A percentile compares a stretch with the other conserved stretches of the same genome.
Conservation (phyloP, 1,140 invertebrate genomes). For the Heterodera carotae region DNA sequence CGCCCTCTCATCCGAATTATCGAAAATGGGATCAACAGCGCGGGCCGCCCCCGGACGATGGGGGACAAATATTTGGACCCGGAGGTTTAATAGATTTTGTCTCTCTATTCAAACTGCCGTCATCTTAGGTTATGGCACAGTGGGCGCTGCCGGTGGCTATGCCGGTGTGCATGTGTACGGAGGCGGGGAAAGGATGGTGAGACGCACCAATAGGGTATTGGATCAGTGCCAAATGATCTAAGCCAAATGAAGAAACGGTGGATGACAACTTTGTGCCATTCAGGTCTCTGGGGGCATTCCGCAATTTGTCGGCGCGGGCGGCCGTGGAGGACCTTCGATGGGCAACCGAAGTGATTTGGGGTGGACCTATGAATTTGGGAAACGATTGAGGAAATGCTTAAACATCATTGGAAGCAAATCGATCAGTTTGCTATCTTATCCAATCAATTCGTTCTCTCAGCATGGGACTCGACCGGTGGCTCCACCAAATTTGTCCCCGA, state of each 20-base stretch:
- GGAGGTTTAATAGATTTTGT: not conserved
- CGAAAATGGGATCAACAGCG: slow-evolving; percentile 27
- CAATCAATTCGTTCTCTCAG: too few relatives aligned
- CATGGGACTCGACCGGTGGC: slow-evolving; percentile 2
- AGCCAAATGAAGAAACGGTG: not conserved
- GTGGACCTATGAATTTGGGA: too few relatives aligned
- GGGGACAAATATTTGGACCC: slow-evolving; percentile 12
- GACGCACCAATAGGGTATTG: not conserved
- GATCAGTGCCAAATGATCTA: not conserved
- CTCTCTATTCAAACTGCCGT: not conserved
- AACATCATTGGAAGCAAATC: too few relatives aligned
- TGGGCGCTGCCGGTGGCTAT: not conserved
- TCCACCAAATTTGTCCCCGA: slow-evolving; percentile 13
- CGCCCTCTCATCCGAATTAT: slow-evolving; percentile 13
- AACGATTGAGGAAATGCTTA: too few relatives aligned
- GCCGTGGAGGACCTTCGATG: slow-evolving; percentile 17
- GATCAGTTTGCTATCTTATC: too few relatives aligned
- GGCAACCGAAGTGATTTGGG: not conserved
- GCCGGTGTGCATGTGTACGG: slow-evolving; percentile 10
- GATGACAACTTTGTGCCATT: not conserved
- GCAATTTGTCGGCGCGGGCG: slow-evolving; percentile 11
- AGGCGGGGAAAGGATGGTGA: slow-evolving; percentile 9
- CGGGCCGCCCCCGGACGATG: slow-evolving; percentile 7
- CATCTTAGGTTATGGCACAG: not conserved
- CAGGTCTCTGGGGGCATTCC: not conserved